Percentiles rank a stretch among this genome's conserved stretches.
Conservation (phyloP, 2,797 vertebrate species). For the Sciurus carolinensis region DNA sequence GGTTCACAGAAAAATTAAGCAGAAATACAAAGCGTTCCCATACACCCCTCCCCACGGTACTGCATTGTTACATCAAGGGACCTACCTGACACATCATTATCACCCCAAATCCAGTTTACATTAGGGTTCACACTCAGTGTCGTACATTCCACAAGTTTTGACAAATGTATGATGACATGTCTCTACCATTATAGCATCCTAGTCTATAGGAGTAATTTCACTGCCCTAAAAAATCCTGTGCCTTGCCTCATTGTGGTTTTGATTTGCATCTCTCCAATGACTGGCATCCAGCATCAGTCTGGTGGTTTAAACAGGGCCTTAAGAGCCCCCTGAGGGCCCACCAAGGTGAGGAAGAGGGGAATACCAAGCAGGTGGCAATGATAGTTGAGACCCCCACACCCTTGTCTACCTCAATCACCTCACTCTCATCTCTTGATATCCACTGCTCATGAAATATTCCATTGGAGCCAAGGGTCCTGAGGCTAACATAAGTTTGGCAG, state of each 20-base stretch:
- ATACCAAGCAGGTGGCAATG: not conserved
- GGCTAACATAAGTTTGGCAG: not conserved
- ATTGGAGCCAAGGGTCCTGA: not conserved
- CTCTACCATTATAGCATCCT: not conserved
- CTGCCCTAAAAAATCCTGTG: not conserved
- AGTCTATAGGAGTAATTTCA: not conserved
- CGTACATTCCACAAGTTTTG: not conserved
- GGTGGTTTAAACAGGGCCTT: slow-evolving; percentile 17
- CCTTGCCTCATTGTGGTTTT: slow-evolving; percentile 47
- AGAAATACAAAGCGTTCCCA: not conserved
- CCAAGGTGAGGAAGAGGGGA: not conserved
- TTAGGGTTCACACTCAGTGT: not conserved
- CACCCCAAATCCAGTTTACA: not conserved
- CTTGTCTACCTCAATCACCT: too few relatives aligned
- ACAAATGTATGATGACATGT: not conserved
- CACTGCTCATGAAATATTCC: not conserved
- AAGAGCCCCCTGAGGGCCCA: slow-evolving; percentile 6
- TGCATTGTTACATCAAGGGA: not conserved
- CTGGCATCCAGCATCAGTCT: not conserved
- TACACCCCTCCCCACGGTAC: not conserved
- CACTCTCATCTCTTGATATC: not conserved
- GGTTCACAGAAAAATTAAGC: not conserved
- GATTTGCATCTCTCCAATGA: slow-evolving; percentile 66
- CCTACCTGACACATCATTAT: not conserved
- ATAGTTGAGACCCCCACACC: not conserved